Percentiles rank a stretch among this genome's conserved stretches.
phyloP scores from a whole-genome alignment of 2,888 invertebrate genomes.

The Cryptocephalus moraei region DNA sequence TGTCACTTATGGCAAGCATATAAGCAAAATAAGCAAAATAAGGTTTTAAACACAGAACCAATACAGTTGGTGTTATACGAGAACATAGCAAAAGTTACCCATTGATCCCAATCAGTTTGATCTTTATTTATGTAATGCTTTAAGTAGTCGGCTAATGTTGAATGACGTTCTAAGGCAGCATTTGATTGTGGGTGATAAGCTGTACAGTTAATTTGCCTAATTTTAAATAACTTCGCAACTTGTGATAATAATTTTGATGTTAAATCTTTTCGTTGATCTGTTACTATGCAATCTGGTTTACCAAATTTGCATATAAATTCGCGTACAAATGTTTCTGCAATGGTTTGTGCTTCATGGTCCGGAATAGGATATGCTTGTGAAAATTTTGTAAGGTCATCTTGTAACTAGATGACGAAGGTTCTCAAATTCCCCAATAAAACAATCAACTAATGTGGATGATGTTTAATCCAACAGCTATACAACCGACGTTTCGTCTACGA shows the following conservation, averaged over 20 bases:
- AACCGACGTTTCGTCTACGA: no score
- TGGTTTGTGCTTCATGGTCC: conserved; percentile 21
- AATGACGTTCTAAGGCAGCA: conserved; percentile 4
- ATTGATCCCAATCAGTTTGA: conserved; percentile 28
- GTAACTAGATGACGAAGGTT: no score
- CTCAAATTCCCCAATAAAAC: no score
- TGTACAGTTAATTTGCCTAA: conserved; percentile 21
- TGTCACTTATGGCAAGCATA: conserved; percentile 19
- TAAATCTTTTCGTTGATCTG: conserved; percentile 33
- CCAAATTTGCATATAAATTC: conserved; percentile 18
- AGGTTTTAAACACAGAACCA: conserved; percentile 24
- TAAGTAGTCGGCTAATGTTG: conserved; percentile 2
- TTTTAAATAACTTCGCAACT: conserved; percentile 23
- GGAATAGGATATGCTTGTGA: conserved; percentile 18
- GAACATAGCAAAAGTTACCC: conserved; percentile 22
- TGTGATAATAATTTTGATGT: conserved; percentile 26
- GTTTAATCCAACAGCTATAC: no score
- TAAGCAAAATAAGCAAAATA: conserved; percentile 17
- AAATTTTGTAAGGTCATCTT: conserved; percentile 29
- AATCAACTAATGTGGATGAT: no score
- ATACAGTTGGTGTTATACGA: conserved; percentile 27
- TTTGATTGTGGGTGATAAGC: conserved; percentile 25
- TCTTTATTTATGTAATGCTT: conserved; percentile 27
- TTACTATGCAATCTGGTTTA: conserved; percentile 12
- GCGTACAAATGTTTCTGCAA: conserved; percentile 21